phyloP scores from a whole-genome alignment of 2,888 invertebrate species.

The Eugnorisma glareosa region DNA sequence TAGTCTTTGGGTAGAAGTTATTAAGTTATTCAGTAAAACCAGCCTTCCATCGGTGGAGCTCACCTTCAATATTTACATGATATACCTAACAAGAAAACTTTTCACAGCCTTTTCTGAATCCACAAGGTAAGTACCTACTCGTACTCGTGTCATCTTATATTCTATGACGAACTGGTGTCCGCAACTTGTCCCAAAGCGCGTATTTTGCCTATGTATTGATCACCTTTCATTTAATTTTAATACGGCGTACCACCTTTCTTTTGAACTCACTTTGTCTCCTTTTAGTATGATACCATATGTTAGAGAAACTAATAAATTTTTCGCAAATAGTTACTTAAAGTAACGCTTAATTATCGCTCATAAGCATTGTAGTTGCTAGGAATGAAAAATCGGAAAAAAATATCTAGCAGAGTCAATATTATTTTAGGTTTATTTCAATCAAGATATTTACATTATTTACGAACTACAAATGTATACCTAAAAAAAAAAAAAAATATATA shows the following conservation, averaged over 20 bases:
- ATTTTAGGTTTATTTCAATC: too few species aligned
- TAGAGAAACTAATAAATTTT: neutral
- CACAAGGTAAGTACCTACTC: neutral
- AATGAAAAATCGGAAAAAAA: neutral
- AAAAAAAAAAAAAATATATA: too few species aligned
- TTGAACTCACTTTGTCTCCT: too few species aligned
- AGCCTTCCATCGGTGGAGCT: neutral
- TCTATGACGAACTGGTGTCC: too few species aligned
- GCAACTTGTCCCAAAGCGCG: too few species aligned
- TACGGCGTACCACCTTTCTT: neutral
- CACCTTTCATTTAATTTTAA: neutral
- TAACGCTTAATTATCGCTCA: neutral
- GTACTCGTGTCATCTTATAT: neutral
- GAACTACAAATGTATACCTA: too few species aligned
- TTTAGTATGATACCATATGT: too few species aligned
- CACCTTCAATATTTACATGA: constrained; percentile 17
- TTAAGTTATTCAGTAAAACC: constrained; percentile 32
- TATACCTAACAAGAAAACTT: constrained; percentile 7
- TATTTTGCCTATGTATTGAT: too few species aligned
- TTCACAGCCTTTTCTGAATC: neutral
- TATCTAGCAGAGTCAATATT: too few species aligned
- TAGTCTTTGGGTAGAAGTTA: neutral
- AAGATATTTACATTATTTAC: too few species aligned
- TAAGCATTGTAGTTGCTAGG: neutral
- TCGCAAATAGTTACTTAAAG: neutral